Base-by-base conservation (phyloP, 2,797 vertebrate genomes). In the Hippocampus kuda region DNA sequence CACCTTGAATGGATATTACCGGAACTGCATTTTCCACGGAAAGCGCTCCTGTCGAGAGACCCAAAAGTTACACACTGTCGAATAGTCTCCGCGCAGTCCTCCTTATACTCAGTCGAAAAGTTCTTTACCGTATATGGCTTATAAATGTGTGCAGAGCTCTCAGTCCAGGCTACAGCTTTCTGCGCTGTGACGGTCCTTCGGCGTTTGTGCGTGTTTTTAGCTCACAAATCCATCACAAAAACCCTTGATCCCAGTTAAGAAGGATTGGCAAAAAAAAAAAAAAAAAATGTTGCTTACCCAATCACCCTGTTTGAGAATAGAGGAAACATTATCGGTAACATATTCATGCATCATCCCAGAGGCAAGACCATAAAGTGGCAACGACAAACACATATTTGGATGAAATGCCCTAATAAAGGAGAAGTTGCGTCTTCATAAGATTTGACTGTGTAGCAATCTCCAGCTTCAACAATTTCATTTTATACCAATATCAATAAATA, bases 161-260 rank as follows among this genome's bases (percentile, higher is more conserved):
- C 74, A 11, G 66, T 69, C 57, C 24, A 24, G 22, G 53, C 64
- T 46, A 6, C 72, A 69, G 62, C 42, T 46, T 46, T 67, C 67
- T 41, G 12, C 4, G 62, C 48, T 83, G 54, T 85, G 82, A 75
- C 46, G 24, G 66, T 8, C 15, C 64, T 46, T 34, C 27, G 22
- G 66, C 51, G 72, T 77, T 75, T 62, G 15, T 60, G 41, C 51
- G 69, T 44, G 76, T 72, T 76, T 82, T 76, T 61, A 76, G 78
- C 76, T 65, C 72, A 72, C 65, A 67, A 74, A 60, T 79, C 68
- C 65, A 16, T 69, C 61, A 68, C 49, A 71, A 59, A 59, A 82
- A 79, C 75, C 81, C 71, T 71, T 86, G 77, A 83, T 85, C 82
- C 85, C 71, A 80, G 80, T 86, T 84, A 85, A 79, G 79, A 77